Percentiles rank a stretch among this genome's conserved stretches.
Evolutionary conservation across 2,888 invertebrate species (phyloP).

Genomic region (Drosophila borborema): DNA sequence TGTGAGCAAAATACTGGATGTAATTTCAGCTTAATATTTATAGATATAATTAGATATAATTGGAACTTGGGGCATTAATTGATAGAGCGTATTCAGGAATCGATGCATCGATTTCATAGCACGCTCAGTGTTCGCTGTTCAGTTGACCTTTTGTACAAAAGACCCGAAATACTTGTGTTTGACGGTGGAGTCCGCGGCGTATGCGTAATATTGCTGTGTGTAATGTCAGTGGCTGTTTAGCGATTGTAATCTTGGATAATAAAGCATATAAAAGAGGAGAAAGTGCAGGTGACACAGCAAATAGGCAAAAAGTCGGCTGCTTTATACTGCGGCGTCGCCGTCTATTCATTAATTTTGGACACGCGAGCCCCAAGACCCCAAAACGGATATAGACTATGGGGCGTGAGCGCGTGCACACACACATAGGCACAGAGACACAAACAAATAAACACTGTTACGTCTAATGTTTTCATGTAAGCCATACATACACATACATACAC

Average conservation of each 20-base stretch:
- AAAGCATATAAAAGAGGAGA: slow-evolving; percentile 33
- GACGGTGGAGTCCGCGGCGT: slow-evolving; percentile 38
- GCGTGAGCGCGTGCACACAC: slow-evolving; percentile 30
- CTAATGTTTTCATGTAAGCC: slow-evolving; percentile 70
- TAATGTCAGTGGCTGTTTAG: slow-evolving; percentile 50
- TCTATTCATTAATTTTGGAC: slow-evolving; percentile 79
- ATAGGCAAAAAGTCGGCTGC: slow-evolving; percentile 53
- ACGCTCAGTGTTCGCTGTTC: background rate
- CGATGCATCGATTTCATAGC: slow-evolving; percentile 49
- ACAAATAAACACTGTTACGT: slow-evolving; percentile 25
- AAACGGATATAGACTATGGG: slow-evolving; percentile 28
- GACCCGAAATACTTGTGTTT: background rate
- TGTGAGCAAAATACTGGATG: background rate
- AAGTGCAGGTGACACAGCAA: slow-evolving; percentile 64
- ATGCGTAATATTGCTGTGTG: slow-evolving; percentile 57
- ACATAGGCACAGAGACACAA: slow-evolving; percentile 22
- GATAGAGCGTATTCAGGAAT: slow-evolving; percentile 11
- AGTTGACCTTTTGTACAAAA: slow-evolving; percentile 28
- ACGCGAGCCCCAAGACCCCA: slow-evolving; percentile 59
- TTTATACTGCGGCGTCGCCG: slow-evolving; percentile 40
- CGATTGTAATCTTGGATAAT: slow-evolving; percentile 67
- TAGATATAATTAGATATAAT: background rate
- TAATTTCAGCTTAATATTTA: background rate
- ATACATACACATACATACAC: slow-evolving; percentile 28
- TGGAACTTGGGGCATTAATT: too few relatives aligned